A percentile compares a stretch with the other conserved stretches of the same genome.
phyloP scores from a whole-genome alignment of 2,113 vertebrate species.

The Plecotus auritus region DNA sequence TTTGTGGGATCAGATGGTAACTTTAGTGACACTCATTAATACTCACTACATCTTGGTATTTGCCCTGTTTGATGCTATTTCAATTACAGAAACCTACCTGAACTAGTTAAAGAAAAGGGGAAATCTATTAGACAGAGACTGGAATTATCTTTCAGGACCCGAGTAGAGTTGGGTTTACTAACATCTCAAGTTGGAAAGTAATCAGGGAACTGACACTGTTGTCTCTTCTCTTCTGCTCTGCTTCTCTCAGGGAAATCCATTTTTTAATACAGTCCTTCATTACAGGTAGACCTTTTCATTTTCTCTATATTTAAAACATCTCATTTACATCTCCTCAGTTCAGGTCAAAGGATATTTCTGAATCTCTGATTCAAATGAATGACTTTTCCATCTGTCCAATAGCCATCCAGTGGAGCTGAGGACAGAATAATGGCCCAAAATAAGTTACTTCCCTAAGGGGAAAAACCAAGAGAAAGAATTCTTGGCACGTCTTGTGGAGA shows the following conservation, averaged over 20 bases:
- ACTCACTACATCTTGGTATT: not conserved
- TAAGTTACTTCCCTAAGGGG: not conserved
- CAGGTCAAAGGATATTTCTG: not conserved
- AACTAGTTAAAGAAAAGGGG: not conserved
- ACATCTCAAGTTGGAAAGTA: not conserved
- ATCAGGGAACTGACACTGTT: not conserved
- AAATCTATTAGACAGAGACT: not conserved
- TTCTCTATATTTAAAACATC: not conserved
- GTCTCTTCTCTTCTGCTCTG: not conserved
- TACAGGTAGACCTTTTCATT: not conserved
- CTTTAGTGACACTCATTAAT: not conserved
- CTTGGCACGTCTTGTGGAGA: not conserved
- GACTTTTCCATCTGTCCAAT: not conserved
- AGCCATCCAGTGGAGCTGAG: not conserved
- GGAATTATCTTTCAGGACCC: not conserved
- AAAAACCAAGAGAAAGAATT: not conserved
- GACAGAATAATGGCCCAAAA: not conserved
- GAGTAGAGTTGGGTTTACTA: not conserved
- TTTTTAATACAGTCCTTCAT: not conserved
- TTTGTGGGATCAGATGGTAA: not conserved
- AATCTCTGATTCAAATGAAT: not conserved
- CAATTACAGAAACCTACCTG: not conserved
- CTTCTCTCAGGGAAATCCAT: not conserved
- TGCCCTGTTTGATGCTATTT: not conserved
- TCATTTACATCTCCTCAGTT: not conserved